Evolutionary conservation across 2,888 invertebrate genomes (phyloP).

Genomic region (Oxytorus armatus): DNA sequence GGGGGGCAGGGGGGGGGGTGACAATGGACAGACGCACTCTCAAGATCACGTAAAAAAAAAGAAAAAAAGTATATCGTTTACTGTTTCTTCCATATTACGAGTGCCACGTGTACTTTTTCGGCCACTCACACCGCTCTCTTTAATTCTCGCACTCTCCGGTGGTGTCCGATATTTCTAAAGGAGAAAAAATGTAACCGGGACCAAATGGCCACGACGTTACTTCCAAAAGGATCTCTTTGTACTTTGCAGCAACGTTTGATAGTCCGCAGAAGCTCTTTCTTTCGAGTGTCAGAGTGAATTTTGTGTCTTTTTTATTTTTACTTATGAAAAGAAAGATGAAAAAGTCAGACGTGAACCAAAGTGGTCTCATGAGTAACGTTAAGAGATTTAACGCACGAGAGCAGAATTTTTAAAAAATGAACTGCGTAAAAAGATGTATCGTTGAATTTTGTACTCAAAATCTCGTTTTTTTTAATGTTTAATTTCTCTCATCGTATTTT

Average conservation of each 20-base stretch:
- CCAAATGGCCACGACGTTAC: conserved; percentile 36
- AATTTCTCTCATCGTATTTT: too few species aligned
- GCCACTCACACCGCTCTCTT: not conserved
- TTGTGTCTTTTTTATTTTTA: conserved; percentile 3
- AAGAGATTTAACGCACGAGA: too few species aligned
- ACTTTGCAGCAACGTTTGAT: conserved; percentile 47
- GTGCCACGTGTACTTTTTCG: conserved; percentile 39
- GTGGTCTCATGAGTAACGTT: too few species aligned
- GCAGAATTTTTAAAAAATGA: too few species aligned
- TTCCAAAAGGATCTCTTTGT: conserved; percentile 55
- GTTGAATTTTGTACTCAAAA: too few species aligned
- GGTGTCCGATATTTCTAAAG: conserved; percentile 52
- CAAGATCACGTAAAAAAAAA: conserved; percentile 22
- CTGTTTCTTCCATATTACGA: conserved; percentile 8
- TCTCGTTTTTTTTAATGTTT: too few species aligned
- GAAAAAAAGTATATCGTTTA: conserved; percentile 12
- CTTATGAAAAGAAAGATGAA: not conserved
- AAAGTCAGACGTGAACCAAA: not conserved
- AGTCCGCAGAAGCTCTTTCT: conserved; percentile 57
- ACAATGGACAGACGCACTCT: conserved; percentile 57
- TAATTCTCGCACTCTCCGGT: not conserved
- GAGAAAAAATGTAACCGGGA: conserved; percentile 44
- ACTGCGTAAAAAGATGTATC: too few species aligned
- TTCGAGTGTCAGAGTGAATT: not conserved
- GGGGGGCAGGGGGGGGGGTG: conserved; percentile 6